Conservation (phyloP, 64 coral and sea anemone species). For the Exaiptasia diaphana region DNA sequence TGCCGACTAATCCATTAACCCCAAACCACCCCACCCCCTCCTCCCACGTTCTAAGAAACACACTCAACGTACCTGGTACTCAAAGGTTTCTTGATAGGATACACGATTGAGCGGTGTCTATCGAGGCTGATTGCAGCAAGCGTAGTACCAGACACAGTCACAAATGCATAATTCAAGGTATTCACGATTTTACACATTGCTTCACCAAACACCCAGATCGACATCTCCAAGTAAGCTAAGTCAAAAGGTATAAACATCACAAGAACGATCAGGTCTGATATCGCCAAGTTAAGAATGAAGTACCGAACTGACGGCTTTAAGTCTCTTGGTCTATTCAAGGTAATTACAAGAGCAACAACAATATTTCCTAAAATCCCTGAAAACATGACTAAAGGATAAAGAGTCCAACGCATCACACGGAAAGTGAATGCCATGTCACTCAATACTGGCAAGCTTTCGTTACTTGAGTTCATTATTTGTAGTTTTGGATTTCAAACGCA, state of each 20-base stretch:
- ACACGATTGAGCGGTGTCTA: conserved; percentile 31
- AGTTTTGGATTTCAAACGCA: not conserved
- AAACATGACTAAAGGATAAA: conserved; percentile 15
- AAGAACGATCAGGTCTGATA: conserved; percentile 32
- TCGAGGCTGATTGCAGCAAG: conserved; percentile 45
- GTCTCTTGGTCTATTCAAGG: not conserved
- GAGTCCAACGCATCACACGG: conserved; percentile 10
- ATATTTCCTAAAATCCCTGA: conserved; percentile 23
- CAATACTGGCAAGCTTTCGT: not conserved
- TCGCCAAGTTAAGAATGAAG: conserved; percentile 41
- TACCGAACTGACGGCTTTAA: conserved; percentile 9
- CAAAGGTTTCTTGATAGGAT: conserved; percentile 35
- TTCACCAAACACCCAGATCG: conserved; percentile 12
- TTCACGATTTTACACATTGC: conserved; percentile 53
- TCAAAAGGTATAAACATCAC: conserved; percentile 51
- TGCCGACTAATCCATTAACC: too few species aligned
- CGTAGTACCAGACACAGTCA: conserved; percentile 36
- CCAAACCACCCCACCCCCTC: too few species aligned
- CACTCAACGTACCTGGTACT: not conserved
- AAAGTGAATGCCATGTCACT: not conserved
- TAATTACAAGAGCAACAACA: conserved; percentile 16
- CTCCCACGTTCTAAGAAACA: too few species aligned
- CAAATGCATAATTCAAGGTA: conserved; percentile 34
- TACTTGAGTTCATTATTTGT: not conserved
- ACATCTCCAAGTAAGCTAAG: conserved; percentile 27